Conservation (phyloP, 2,888 invertebrate genomes). For the Nemurella pictetii region DNA sequence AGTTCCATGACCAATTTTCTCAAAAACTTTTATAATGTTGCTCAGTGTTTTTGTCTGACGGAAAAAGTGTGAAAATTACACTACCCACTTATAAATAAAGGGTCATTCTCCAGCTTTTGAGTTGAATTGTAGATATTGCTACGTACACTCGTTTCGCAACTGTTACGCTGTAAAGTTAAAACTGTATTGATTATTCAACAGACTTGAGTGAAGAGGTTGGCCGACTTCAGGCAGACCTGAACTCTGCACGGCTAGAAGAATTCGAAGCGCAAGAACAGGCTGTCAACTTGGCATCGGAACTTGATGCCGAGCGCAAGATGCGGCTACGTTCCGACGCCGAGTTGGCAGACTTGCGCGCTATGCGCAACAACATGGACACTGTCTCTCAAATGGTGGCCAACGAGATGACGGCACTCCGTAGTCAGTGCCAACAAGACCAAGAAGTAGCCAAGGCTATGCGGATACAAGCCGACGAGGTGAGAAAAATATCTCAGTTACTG, state of each 20-base stretch:
- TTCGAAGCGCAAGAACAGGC: slow-evolving; percentile 71
- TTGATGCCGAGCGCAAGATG: slow-evolving; percentile 57
- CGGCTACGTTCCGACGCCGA: slow-evolving; percentile 41
- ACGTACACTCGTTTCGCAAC: too few relatives aligned
- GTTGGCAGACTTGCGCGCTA: slow-evolving; percentile 51
- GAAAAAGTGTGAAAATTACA: too few relatives aligned
- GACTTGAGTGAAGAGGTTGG: slow-evolving; percentile 68
- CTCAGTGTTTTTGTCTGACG: too few relatives aligned
- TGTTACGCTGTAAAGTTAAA: too few relatives aligned
- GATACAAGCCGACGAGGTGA: slow-evolving; percentile 53
- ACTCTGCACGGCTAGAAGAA: slow-evolving; percentile 65
- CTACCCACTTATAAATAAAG: neutral
- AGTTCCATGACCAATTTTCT: too few relatives aligned
- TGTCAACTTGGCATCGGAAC: slow-evolving; percentile 55
- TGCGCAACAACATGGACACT: slow-evolving; percentile 64
- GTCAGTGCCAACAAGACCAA: slow-evolving; percentile 64
- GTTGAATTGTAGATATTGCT: neutral
- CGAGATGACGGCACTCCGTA: slow-evolving; percentile 64
- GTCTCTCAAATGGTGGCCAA: slow-evolving; percentile 68
- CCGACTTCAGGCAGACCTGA: slow-evolving; percentile 67
- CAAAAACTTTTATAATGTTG: too few relatives aligned
- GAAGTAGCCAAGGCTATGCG: slow-evolving; percentile 57
- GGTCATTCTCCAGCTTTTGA: too few relatives aligned
- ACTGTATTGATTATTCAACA: slow-evolving; percentile 42
- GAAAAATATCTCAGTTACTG: slow-evolving; percentile 33